A percentile compares a stretch with the other conserved stretches of the same genome.
Conservation (phyloP, 1,140 invertebrate genomes). For the Physella acuta region DNA sequence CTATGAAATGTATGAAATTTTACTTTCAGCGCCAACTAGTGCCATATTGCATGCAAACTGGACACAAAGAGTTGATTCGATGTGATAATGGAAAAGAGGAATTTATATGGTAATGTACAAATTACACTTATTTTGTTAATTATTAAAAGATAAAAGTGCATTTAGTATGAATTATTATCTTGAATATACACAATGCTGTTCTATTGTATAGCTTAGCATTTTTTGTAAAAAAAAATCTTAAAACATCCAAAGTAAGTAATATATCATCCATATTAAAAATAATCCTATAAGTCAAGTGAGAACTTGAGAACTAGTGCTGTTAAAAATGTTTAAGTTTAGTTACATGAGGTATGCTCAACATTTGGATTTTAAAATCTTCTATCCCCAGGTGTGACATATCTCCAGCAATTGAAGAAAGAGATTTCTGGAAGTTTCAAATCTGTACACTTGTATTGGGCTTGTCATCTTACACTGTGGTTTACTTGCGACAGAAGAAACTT, state of each 20-base stretch:
- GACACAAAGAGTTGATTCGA: conserved; percentile 19
- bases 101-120: conserved; percentile 19
- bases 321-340: too few species aligned
- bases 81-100: conserved; percentile 22
- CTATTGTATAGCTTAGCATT: too few species aligned
- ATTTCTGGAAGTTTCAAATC: conserved; percentile 23
- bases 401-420: conserved; percentile 20
- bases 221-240: too few species aligned
- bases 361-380: too few species aligned
- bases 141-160: neutral
- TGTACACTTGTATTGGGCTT: conserved; percentile 8
- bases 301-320: too few species aligned
- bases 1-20: conserved; percentile 2
- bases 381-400: conserved; percentile 26
- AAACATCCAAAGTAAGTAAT: too few species aligned
- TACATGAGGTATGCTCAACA: too few species aligned
- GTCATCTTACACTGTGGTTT: conserved; percentile 20
- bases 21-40: conserved; percentile 14
- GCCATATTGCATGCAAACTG: conserved; percentile 19
- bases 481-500: conserved; percentile 19
- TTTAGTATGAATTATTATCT: too few species aligned
- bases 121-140: neutral
- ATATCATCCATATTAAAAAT: too few species aligned
- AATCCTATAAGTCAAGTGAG: too few species aligned
- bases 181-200: too few species aligned